phyloP scores from a whole-genome alignment of 2,888 invertebrate genomes.

The Acanthococcus lagerstroemiae region DNA sequence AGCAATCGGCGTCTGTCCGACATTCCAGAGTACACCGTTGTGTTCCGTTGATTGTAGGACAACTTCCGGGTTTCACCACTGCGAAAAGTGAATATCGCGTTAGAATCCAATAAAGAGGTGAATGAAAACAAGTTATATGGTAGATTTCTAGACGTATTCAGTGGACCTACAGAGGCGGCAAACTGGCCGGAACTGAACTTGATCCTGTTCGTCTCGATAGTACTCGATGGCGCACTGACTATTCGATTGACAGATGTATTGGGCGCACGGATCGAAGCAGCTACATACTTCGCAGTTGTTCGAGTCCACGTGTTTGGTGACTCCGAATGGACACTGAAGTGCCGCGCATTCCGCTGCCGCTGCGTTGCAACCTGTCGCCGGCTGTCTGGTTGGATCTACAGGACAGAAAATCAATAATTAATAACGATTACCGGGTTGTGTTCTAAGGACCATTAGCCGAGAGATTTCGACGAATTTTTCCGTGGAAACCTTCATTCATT shows the following conservation, averaged over 20 bases:
- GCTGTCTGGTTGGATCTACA: conserved; percentile 44
- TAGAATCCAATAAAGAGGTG: background rate
- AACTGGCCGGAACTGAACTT: conserved; percentile 48
- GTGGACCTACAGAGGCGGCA: conserved; percentile 53
- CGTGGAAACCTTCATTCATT: too few relatives aligned
- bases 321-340: conserved; percentile 70
- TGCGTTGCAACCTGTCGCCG: background rate
- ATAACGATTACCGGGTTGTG: too few relatives aligned
- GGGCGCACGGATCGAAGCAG: conserved; percentile 62
- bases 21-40: conserved; percentile 62
- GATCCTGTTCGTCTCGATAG: conserved; percentile 39
- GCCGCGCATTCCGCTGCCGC: background rate
- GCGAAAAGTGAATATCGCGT: conserved; percentile 22
- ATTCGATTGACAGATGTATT: conserved; percentile 51
- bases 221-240: conserved; percentile 58
- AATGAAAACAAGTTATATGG: background rate
- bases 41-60: conserved; percentile 47
- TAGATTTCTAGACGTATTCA: conserved; percentile 2
- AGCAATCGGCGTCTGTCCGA: conserved; percentile 69
- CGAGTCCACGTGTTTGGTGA: conserved; percentile 51
- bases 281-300: conserved; percentile 61
- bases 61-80: conserved; percentile 61
- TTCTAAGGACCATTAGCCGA: too few relatives aligned
- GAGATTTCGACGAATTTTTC: too few relatives aligned
- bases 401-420: too few relatives aligned